Base-by-base conservation (phyloP, 2,113 vertebrate genomes). In the Leuciscus idus region DNA sequence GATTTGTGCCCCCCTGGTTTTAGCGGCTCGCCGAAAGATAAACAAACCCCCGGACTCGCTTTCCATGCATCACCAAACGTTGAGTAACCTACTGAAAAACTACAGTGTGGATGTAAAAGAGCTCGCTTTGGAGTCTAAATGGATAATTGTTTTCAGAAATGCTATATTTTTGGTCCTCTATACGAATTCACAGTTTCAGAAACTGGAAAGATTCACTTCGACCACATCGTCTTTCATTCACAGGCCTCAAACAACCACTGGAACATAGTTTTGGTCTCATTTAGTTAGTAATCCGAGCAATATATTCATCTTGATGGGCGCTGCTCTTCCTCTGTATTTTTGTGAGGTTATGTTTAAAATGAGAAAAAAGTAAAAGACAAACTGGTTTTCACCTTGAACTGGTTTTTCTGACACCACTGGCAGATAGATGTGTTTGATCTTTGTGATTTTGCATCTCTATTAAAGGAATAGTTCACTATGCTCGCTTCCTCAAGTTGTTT, bases 1-100 rank as follows among this genome's bases (percentile, higher is more conserved):
- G 88, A 88, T 91, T 91, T 89, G 88, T 85, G 91, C 84, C 86
- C 87, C 87, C 75, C 89, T 87, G 61, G 91, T 85, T 93, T 94
- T 93, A 93, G 92, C 92, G 93, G 91, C 88, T 92, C 92, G 93
- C 92, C 89, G 86, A 93, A 91, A 90, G 89, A 89, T 89, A 90
- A 88, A 76, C 89, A 88, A 88, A 89, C 87, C 90, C 85, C 84
- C 88, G 5, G 92, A 92, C 91, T 91, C 89, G 88, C 33, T 82
- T 88, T 89, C 91, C 88, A 91, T 87, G 87, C 89, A 90, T 91
- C 90, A 26, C 87, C 68, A 89, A 89, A 88, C 86, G 43, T 15
- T 61, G 79, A 55, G 84, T 9, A 52, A 39, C 50, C 33, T 36
- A 15, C 52, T 59, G 10, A 43, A 15, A 39, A 39, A 36, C 26